A percentile compares a stretch with the other conserved stretches of the same genome.
Conservation (phyloP, 2,888 invertebrate genomes). For the Nasonovia ribisnigri region DNA sequence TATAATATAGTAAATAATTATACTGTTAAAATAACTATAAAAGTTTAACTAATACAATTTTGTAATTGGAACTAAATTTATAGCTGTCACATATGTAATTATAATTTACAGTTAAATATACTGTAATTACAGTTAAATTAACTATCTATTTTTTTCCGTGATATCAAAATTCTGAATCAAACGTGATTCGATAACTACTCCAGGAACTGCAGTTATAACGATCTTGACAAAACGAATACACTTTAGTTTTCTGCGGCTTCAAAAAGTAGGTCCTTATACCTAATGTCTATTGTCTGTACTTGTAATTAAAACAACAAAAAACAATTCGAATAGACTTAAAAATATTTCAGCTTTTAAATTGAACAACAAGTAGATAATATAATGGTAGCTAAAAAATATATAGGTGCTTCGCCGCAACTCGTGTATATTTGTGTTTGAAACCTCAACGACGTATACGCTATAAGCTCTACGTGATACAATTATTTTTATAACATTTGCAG, state of each 20-base stretch:
- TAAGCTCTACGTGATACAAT: not conserved
- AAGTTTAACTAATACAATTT: no score
- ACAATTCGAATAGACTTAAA: not conserved
- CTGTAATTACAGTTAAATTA: no score
- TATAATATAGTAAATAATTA: no score
- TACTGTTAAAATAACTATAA: no score
- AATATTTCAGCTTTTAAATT: not conserved
- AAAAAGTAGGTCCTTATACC: no score
- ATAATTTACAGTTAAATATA: no score
- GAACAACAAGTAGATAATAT: not conserved
- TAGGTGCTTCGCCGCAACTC: not conserved
- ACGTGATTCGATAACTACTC: not conserved
- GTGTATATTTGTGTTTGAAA: not conserved
- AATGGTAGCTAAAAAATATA: not conserved
- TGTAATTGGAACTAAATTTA: no score
- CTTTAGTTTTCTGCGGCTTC: not conserved
- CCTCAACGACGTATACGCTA: not conserved
- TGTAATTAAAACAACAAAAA: not conserved
- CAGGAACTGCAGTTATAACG: not conserved
- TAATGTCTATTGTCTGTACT: no score
- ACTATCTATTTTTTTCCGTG: no score
- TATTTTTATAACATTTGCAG: not conserved
- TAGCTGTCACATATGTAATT: no score
- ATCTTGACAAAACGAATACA: not conserved
- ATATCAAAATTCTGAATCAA: not conserved